Evolutionary conservation across 2,888 invertebrate species (phyloP), one percentile per base, ranked within the genome.

Genomic region (Girardia tigrina): DNA sequence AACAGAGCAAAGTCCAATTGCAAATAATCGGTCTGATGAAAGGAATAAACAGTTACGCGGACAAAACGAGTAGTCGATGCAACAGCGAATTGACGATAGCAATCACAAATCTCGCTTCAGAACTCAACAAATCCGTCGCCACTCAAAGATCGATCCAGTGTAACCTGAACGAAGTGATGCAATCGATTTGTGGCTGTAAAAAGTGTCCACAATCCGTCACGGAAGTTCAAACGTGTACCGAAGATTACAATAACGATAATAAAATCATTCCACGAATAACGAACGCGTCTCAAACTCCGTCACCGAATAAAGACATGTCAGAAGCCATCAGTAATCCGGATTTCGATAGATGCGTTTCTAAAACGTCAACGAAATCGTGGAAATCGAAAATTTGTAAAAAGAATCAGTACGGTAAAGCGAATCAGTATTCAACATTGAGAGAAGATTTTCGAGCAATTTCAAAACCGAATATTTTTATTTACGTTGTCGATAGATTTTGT

Each of bases 361-460:
- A 56, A 56, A 20, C 56, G 2, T 56, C 56, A 12, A 12, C 56
- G n/a, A 56, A 56, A 56, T 56, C 56, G n/a, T 36, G 8, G 16
- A 36, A 36, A 36, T 36, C 36, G 36, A 56, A 56, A 56, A 56
- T 56, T 12, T 56, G 56, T 56, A 56, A n/a, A 56, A 56, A 56
- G n/a, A 56, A 56, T 6, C n/a, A n/a, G 23, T 56, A 23, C n/a
- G 23, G 56, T 56, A 56, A n/a, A 8, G 20, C 56, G 23, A 56
- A 56, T 56, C 4, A 16, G n/a, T 56, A 20, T 56, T 56, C 56
- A 56, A 56, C 56, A 2, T 56, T 56, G n/a, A 56, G 56, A 56
- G 56, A 56, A n/a, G 56, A 56, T 56, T 56, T 56, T 56, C n/a
- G 23, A 56, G 56, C 56, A n/a, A 56, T 56, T 36, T 36, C 36